These are phyloP conservation scores for Gibbula magus DNA, from an alignment of 2,888 invertebrate genomes.

Conservation along the genomic window DNA sequence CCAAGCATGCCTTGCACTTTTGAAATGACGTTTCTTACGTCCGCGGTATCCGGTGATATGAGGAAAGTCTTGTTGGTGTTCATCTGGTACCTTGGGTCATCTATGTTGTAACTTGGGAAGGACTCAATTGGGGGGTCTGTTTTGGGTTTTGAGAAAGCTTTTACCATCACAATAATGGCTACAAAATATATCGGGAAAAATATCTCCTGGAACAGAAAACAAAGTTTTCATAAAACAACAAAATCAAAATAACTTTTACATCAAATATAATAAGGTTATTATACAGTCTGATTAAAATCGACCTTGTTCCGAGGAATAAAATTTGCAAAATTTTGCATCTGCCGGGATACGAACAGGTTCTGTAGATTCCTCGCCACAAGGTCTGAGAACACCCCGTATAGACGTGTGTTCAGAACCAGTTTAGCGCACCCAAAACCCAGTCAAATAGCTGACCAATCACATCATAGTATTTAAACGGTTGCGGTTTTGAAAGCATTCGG, in stretches of 20 bases:
- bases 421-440: too few relatives aligned
- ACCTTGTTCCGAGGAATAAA: too few relatives aligned
- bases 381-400: too few relatives aligned
- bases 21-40: constrained; percentile 42
- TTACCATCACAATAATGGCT: constrained; percentile 83
- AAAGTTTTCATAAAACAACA: not conserved
- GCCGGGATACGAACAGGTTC: too few relatives aligned
- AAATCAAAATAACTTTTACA: not conserved
- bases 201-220: constrained; percentile 80
- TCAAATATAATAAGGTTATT: too few relatives aligned
- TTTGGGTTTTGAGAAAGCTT: constrained; percentile 43
- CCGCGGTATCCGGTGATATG: constrained; percentile 58
- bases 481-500: too few relatives aligned
- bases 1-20: constrained; percentile 67
- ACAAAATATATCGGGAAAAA: constrained; percentile 86
- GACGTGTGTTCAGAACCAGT: too few relatives aligned
- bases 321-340: too few relatives aligned
- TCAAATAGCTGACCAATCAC: too few relatives aligned
- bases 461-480: too few relatives aligned
- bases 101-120: constrained; percentile 43
- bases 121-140: constrained; percentile 41
- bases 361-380: too few relatives aligned
- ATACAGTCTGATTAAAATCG: too few relatives aligned
- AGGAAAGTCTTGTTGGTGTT: constrained; percentile 42
- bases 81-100: constrained; percentile 20